phyloP scores from a whole-genome alignment of 2,113 vertebrate species.

The Poeciliopsis prolifica region DNA sequence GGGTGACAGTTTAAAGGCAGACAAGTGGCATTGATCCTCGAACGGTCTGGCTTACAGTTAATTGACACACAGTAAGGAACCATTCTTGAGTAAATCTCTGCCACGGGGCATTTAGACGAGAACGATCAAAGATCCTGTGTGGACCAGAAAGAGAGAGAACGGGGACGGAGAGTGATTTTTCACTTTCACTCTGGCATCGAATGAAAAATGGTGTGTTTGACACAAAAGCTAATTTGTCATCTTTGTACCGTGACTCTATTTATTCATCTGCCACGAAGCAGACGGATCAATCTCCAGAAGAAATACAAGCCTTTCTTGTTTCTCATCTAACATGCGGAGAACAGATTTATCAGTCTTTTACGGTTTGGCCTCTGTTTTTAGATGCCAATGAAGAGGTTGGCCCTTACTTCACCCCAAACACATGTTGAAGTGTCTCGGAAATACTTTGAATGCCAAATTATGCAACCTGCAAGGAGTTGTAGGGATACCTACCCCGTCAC shows the following conservation, averaged over 20 bases:
- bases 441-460: no score
- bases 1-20: conserved; percentile 49
- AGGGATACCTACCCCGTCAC: no score
- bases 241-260: conserved; percentile 3
- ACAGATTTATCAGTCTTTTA: conserved; percentile 28
- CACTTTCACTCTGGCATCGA: conserved; percentile 1
- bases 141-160: conserved; percentile 4
- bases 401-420: no score
- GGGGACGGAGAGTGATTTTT: conserved; percentile 10
- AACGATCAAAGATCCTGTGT: conserved; percentile 37
- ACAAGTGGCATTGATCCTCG: conserved; percentile 58
- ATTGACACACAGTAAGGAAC: conserved; percentile 48
- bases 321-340: not conserved
- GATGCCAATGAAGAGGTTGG: not conserved
- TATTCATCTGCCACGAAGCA: conserved; percentile 32
- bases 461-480: no score
- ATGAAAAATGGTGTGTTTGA: conserved; percentile 37
- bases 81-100: conserved; percentile 42
- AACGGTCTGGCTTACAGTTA: conserved; percentile 50
- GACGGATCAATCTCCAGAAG: conserved; percentile 29
- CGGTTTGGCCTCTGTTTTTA: not conserved
- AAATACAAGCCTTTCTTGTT: conserved; percentile 35
- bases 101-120: conserved; percentile 32
- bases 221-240: conserved; percentile 60
- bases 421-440: no score